Conservation (phyloP, 2,888 invertebrate species). For the Chrysolina haemoptera region DNA sequence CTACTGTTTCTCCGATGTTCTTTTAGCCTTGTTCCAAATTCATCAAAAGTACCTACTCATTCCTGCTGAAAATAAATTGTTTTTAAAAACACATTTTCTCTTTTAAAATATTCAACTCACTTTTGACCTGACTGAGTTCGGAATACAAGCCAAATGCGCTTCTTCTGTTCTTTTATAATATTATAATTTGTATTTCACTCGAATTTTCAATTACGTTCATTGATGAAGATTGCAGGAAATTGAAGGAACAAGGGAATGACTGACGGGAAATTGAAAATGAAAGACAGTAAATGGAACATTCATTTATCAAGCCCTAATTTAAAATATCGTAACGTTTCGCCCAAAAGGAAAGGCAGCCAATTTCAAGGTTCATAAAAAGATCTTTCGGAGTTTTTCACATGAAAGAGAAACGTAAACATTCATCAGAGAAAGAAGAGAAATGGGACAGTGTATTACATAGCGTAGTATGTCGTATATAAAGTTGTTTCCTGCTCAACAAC, state of each 20-base stretch:
- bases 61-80: too few species aligned
- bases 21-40: too few species aligned
- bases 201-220: constrained; percentile 28
- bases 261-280: constrained; percentile 32
- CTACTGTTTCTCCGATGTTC: too few species aligned
- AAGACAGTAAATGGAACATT: constrained; percentile 34
- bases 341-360: constrained; percentile 41
- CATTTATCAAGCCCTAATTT: constrained; percentile 36
- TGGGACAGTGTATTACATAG: constrained; percentile 12
- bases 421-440: constrained; percentile 16
- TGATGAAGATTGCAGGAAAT: constrained; percentile 26
- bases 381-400: constrained; percentile 39
- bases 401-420: constrained; percentile 38
- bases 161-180: neutral
- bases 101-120: neutral
- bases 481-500: constrained; percentile 40
- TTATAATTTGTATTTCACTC: constrained; percentile 11
- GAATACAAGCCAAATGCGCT: neutral
- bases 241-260: constrained; percentile 26
- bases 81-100: too few species aligned
- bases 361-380: constrained; percentile 45
- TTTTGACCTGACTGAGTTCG: neutral
- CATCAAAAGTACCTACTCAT: too few species aligned
- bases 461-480: constrained; percentile 31
- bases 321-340: constrained; percentile 37